Percentiles rank a stretch among this genome's conserved stretches.
phyloP scores from a whole-genome alignment of 2,113 vertebrate species.

The Equus przewalskii region DNA sequence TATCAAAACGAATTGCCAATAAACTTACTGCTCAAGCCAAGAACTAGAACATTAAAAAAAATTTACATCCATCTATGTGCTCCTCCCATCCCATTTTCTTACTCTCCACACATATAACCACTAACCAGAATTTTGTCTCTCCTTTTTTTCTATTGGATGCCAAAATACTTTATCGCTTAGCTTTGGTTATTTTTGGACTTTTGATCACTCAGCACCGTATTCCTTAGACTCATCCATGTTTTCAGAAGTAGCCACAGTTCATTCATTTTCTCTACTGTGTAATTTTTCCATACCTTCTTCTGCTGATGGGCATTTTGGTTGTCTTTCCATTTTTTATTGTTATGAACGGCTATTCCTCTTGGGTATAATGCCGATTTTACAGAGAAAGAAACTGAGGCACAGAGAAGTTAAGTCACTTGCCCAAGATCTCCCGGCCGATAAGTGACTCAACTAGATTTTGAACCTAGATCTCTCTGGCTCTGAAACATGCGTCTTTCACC shows the following conservation, averaged over 20 bases:
- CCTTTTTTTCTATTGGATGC: background rate
- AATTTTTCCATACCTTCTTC: background rate
- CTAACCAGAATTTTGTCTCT: background rate
- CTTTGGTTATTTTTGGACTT: background rate
- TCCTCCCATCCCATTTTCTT: background rate
- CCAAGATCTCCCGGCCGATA: background rate
- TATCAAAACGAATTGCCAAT: background rate
- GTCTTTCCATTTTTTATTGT: background rate
- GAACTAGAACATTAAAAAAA: background rate
- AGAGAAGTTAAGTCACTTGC: background rate
- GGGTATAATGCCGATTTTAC: background rate
- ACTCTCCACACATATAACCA: background rate
- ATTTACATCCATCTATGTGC: background rate
- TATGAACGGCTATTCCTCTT: background rate
- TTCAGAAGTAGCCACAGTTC: background rate
- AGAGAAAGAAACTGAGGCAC: background rate
- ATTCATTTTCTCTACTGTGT: slow-evolving; percentile 42
- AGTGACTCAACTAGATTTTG: background rate
- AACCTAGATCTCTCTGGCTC: background rate
- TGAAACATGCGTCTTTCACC: background rate
- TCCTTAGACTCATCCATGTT: background rate
- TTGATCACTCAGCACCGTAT: background rate
- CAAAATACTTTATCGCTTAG: background rate
- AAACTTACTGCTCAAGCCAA: background rate
- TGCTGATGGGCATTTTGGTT: background rate